A percentile compares a stretch with the other conserved stretches of the same genome.
Conservation (phyloP, 2,113 vertebrate genomes). For the Willisornis vidua region DNA sequence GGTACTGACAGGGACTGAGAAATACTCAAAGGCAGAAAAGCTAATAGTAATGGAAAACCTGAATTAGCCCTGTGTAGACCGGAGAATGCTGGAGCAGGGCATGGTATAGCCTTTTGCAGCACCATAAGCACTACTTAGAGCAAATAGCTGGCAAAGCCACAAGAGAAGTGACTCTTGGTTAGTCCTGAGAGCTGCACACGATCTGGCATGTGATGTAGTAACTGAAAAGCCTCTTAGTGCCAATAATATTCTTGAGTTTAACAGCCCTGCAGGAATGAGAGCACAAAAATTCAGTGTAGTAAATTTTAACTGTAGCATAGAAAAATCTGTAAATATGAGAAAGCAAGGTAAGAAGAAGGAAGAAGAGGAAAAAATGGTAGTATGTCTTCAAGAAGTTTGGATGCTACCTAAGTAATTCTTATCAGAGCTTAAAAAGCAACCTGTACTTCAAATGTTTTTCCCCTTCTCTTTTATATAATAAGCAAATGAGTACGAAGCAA, state of each 20-base stretch:
- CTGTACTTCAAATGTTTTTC: background rate
- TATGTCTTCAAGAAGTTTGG: background rate
- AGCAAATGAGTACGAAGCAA: background rate
- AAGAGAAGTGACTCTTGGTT: background rate
- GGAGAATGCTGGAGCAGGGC: background rate
- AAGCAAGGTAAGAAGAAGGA: background rate
- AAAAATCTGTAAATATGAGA: background rate
- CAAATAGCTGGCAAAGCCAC: background rate
- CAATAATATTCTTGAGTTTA: background rate
- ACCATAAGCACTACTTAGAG: background rate
- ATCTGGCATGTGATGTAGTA: accelerated
- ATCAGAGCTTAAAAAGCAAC: background rate
- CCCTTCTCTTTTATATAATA: background rate
- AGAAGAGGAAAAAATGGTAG: background rate
- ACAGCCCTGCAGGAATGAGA: background rate
- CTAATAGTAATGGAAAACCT: background rate
- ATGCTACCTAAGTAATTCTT: background rate
- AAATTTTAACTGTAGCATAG: background rate
- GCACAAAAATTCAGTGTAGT: background rate
- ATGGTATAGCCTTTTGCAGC: background rate
- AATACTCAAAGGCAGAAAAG: background rate
- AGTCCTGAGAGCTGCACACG: background rate
- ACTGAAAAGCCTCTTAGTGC: background rate
- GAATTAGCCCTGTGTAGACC: background rate
- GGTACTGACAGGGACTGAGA: background rate